These are phyloP conservation scores for Melangyna quadrimaculata DNA, from an alignment of 2,888 invertebrate species.

Conservation along the genomic window DNA sequence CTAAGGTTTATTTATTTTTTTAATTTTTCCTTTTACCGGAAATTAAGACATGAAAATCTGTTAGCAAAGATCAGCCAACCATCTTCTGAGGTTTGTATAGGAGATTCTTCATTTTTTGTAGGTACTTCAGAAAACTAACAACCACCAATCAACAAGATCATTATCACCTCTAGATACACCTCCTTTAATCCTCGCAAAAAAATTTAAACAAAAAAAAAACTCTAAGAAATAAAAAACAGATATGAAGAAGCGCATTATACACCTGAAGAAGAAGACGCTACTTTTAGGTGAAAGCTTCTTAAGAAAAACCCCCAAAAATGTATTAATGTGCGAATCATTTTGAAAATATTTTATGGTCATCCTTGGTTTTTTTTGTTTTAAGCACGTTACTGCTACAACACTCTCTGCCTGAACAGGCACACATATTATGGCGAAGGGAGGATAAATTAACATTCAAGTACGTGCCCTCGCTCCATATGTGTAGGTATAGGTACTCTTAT, in stretches of 20 bases:
- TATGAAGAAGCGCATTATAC: not conserved
- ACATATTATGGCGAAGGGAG: slow-evolving; percentile 17
- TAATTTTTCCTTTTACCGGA: slow-evolving; percentile 37
- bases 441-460: slow-evolving; percentile 72
- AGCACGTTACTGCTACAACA: not conserved
- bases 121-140: slow-evolving; percentile 61
- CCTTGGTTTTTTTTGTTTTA: not conserved
- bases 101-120: slow-evolving; percentile 1
- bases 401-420: too few species aligned
- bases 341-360: slow-evolving; percentile 18
- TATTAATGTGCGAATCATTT: slow-evolving; percentile 34
- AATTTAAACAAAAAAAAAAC: not conserved
- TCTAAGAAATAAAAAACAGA: not conserved
- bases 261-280: not conserved
- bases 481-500: not conserved
- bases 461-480: slow-evolving; percentile 35
- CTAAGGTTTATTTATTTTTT: not conserved
- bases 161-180: slow-evolving; percentile 65
- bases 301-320: slow-evolving; percentile 20
- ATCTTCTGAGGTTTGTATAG: not conserved
- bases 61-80: slow-evolving; percentile 28
- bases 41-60: slow-evolving; percentile 68
- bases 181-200: slow-evolving; percentile 46
- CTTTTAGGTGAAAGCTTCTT: slow-evolving; percentile 56
- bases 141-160: slow-evolving; percentile 71